Evolutionary conservation across 2,797 vertebrate genomes (phyloP).

Genomic region (Catharus ustulatus): DNA sequence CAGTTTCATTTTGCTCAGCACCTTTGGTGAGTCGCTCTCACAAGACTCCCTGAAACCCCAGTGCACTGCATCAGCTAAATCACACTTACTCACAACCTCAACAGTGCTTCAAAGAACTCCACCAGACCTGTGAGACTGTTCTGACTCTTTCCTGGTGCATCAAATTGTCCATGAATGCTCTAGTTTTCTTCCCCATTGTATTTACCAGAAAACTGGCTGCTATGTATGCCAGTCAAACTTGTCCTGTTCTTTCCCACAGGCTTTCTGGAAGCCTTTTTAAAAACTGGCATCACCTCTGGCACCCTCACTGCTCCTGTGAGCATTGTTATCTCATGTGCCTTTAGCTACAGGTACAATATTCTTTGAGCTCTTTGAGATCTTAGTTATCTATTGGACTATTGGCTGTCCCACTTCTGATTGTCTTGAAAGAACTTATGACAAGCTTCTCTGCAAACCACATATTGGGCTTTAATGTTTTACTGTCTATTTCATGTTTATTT

Average conservation of each 20-base stretch:
- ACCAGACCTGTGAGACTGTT: neutral
- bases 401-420: neutral
- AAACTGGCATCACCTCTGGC: neutral
- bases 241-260: neutral
- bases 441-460: neutral
- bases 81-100: neutral
- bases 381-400: neutral
- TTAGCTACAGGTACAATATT: neutral
- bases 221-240: neutral
- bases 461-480: neutral
- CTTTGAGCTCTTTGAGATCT: neutral
- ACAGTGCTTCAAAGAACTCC: neutral
- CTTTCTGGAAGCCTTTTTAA: neutral
- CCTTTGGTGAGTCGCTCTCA: neutral
- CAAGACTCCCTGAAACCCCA: neutral
- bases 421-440: neutral
- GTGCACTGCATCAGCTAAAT: neutral
- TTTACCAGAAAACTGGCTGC: neutral
- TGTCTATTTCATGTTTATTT: neutral
- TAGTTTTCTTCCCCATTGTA: neutral
- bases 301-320: neutral
- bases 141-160: neutral
- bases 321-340: neutral
- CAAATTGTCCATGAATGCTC: neutral
- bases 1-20: conserved; percentile 40